Conservation (phyloP, 2,113 vertebrate species). For the Corythornis vintsioides region DNA sequence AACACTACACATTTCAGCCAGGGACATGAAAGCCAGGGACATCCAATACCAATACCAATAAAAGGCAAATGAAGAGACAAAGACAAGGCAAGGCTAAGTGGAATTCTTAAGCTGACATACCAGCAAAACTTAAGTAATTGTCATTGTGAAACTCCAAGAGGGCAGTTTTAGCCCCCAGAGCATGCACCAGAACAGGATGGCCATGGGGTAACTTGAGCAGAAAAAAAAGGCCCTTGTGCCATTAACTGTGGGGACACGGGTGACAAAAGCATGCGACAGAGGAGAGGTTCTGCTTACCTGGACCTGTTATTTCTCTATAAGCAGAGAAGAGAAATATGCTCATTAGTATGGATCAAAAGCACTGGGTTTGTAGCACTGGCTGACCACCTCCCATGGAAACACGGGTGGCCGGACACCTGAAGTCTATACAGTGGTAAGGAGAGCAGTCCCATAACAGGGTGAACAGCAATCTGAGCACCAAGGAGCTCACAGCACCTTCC, state of each 20-base stretch:
- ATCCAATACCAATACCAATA: conserved; percentile 1
- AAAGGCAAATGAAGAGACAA: conserved; percentile 14
- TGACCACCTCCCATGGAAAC: not conserved
- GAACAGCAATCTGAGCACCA: not conserved
- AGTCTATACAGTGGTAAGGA: not conserved
- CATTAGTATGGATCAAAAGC: conserved; percentile 65
- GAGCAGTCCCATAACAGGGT: not conserved
- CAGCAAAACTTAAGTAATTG: conserved; percentile 19
- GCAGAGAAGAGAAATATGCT: conserved; percentile 74
- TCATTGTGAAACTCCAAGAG: not conserved
- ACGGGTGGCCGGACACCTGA: not conserved
- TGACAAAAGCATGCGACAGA: conserved; percentile 56
- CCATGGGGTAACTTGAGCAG: not conserved
- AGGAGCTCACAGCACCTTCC: not conserved
- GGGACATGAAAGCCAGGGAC: conserved; percentile 16
- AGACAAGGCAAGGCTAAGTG: conserved; percentile 25
- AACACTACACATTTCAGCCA: conserved; percentile 44
- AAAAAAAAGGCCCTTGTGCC: conserved; percentile 44
- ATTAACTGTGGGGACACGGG: conserved; percentile 25
- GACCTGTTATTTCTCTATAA: conserved; percentile 76
- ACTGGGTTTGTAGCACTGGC: not conserved
- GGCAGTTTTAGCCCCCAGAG: conserved; percentile 4
- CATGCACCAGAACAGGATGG: conserved; percentile 39
- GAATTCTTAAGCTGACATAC: conserved; percentile 35
- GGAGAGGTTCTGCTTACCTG: conserved; percentile 74